Base-by-base conservation (phyloP, 2,888 invertebrate genomes). In the Lasioglossum zephyrum region DNA sequence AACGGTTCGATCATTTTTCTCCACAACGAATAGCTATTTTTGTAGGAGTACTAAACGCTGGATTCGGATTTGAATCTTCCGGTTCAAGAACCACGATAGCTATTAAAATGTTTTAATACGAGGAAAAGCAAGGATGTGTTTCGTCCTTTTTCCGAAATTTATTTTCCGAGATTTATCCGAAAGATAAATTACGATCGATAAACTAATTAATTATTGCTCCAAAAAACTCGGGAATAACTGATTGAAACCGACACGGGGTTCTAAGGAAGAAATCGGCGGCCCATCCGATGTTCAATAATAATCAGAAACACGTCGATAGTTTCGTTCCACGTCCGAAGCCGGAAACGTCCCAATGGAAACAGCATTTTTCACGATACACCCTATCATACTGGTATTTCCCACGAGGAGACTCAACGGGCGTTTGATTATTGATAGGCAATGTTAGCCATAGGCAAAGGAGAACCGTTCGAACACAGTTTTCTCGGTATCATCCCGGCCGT, bases 361-460 rank as follows among this genome's bases (percentile, higher is more conserved):
- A 31, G 53, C 26, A 53, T 73, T 73, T 77, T 69, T 41, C 66
- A 13, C 70, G 63, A 73, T 41, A 80, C 49, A 13, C 60, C 60
- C 44, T 60, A 85, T 85, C 85, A 74, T 66, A 77, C 74, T 31
- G 66, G 75, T 82, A 87, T 87, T 82, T 87, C 82, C 85, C 87
- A 87, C 80, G 82, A 73, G 85, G 41, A 76, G 41, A 16, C 22
- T 49, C 47, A 69, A 69, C 60, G 53, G 80, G 80, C 72, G 77
- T 85, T 86, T 79, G 78, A 87, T 85, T 82, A 87, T 82, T 82
- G 77, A 80, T 81, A 82, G 60, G 75, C 84, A n/a, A 60, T 49
- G 73, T n/a, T 53, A n/a, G 63, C 78, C 22, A 22, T 44, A 22
- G n/a, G 11, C 39, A 8, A 2, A 31, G 26, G 13, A 18, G 44